Conservation (phyloP, 2,797 vertebrate species). For the Myripristis murdjan region DNA sequence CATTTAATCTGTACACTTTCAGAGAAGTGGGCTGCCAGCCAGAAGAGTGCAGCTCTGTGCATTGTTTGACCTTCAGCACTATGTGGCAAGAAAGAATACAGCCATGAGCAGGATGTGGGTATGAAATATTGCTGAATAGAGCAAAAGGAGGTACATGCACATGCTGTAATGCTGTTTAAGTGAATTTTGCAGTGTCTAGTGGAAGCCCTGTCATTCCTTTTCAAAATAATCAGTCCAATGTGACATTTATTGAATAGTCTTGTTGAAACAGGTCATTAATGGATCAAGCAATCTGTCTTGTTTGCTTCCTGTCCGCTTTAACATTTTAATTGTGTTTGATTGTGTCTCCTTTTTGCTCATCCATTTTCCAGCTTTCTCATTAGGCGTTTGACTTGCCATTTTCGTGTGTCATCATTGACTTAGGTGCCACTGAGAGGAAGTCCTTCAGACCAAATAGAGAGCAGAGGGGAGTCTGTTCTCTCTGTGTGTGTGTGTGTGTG, state of each 20-base stretch:
- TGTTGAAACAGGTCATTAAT: not conserved
- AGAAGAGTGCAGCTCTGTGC: slow-evolving; percentile 45
- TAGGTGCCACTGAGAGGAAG: slow-evolving; percentile 25
- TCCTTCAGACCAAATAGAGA: slow-evolving; percentile 24
- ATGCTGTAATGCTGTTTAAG: too few species aligned
- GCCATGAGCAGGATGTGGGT: too few species aligned
- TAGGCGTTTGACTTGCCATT: slow-evolving; percentile 5
- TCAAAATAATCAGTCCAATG: not conserved
- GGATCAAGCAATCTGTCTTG: not conserved
- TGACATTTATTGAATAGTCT: not conserved
- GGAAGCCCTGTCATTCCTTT: not conserved
- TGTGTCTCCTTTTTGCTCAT: not conserved
- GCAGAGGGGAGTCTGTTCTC: slow-evolving; percentile 27
- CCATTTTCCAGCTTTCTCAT: not conserved
- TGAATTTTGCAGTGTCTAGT: not conserved
- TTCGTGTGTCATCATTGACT: slow-evolving; percentile 33
- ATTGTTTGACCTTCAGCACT: slow-evolving; percentile 59
- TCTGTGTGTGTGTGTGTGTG: slow-evolving; percentile 4
- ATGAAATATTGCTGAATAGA: too few species aligned
- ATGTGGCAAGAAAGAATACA: slow-evolving; percentile 4
- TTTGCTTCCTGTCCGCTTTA: not conserved
- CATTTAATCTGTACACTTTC: slow-evolving; percentile 45
- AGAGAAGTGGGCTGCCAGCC: slow-evolving; percentile 49
- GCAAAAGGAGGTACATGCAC: too few species aligned
- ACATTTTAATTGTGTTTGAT: slow-evolving; percentile 2